phyloP scores from a whole-genome alignment of 37 sponge, comb jelly and placozoan genomes.

The Tethya wilhelma region DNA sequence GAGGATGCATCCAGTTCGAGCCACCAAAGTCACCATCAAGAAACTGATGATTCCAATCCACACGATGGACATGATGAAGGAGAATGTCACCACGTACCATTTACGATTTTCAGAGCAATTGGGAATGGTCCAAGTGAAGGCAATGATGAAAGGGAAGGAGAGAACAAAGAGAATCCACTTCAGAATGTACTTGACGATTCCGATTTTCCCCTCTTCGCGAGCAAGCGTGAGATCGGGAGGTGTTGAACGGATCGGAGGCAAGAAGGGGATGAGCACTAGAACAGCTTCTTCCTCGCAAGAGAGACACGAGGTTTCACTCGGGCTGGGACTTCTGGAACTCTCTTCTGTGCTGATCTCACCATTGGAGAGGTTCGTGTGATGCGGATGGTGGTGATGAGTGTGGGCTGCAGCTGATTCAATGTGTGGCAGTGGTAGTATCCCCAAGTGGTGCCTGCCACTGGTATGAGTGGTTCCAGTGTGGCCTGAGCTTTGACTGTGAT shows the following conservation, averaged over 20 bases:
- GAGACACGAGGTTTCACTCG: too few species aligned
- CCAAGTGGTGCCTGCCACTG: background rate
- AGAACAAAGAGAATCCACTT: conserved; percentile 73
- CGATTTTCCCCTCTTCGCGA: conserved; percentile 25
- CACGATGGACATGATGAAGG: conserved; percentile 75
- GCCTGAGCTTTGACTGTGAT: background rate
- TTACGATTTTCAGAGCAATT: conserved; percentile 68
- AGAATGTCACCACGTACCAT: conserved; percentile 53
- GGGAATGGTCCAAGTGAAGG: conserved; percentile 89
- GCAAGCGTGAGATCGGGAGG: conserved; percentile 44
- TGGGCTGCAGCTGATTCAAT: background rate
- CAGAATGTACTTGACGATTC: conserved; percentile 35
- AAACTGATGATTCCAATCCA: conserved; percentile 88
- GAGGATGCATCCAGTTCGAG: conserved; percentile 77
- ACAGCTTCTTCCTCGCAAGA: conserved; percentile 23
- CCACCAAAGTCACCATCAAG: conserved; percentile 73
- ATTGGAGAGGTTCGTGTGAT: background rate
- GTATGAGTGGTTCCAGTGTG: too few species aligned
- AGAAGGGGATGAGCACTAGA: conserved; percentile 41
- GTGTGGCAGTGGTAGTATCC: background rate
- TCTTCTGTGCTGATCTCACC: too few species aligned
- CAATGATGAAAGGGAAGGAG: conserved; percentile 79
- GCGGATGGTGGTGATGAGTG: background rate
- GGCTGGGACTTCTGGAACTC: too few species aligned
- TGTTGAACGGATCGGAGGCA: conserved; percentile 62